These are phyloP conservation scores for Danaus chrysippus DNA, from an alignment of 2,888 invertebrate genomes.

Conservation along the genomic window DNA sequence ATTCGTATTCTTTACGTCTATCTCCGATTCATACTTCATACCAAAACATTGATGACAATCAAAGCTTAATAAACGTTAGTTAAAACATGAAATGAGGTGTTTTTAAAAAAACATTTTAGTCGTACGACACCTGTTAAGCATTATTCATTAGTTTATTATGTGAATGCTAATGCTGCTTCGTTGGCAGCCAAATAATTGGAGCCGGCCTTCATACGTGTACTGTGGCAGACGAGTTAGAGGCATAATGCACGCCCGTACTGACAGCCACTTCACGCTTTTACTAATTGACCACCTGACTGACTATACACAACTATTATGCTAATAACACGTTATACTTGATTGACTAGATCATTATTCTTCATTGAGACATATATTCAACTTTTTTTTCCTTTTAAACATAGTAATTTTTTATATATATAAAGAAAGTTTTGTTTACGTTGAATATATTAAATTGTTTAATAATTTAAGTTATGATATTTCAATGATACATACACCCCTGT, in stretches of 20 bases:
- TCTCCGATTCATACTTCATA: too few relatives aligned
- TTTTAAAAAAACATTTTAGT: constrained; percentile 34
- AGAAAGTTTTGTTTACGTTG: too few relatives aligned
- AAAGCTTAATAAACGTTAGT: too few relatives aligned
- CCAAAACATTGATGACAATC: too few relatives aligned
- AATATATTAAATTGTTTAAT: too few relatives aligned
- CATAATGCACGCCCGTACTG: constrained; percentile 65
- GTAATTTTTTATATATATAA: constrained; percentile 27
- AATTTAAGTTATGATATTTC: too few relatives aligned
- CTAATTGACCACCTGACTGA: constrained; percentile 71
- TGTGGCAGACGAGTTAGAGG: constrained; percentile 35
- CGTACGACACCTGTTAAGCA: constrained; percentile 43
- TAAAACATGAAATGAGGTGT: background rate
- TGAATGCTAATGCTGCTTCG: constrained; percentile 64
- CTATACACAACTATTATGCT: constrained; percentile 56
- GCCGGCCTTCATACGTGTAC: constrained; percentile 65
- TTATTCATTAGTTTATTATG: constrained; percentile 68
- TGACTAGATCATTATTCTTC: constrained; percentile 53
- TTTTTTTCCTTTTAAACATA: constrained; percentile 41
- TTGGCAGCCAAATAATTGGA: constrained; percentile 56
- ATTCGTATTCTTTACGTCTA: too few relatives aligned
- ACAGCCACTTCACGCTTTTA: constrained; percentile 72
- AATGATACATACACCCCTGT: background rate
- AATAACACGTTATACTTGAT: constrained; percentile 61
- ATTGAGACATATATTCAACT: constrained; percentile 52